phyloP scores from a whole-genome alignment of 2,888 invertebrate genomes.

The Agriopis marginaria region DNA sequence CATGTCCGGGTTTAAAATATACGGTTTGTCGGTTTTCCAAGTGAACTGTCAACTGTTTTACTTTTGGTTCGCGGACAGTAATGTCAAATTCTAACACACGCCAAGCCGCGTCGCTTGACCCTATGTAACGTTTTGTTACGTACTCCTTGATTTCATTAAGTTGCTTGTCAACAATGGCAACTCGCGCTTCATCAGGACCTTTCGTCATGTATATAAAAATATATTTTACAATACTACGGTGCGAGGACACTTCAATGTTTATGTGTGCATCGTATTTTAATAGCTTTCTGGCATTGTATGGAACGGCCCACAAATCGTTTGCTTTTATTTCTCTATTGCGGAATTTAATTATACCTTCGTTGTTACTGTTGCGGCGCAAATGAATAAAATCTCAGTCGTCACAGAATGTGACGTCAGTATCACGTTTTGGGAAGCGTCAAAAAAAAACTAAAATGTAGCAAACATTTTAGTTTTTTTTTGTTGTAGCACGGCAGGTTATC shows the following conservation, averaged over 20 bases:
- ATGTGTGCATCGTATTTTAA: slow-evolving; percentile 1
- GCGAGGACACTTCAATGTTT: slow-evolving; percentile 15
- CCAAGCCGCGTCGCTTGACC: slow-evolving; percentile 24
- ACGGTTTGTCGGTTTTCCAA: background rate
- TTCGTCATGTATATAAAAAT: slow-evolving; percentile 17
- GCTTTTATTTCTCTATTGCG: background rate
- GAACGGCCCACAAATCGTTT: background rate
- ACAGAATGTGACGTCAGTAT: slow-evolving; percentile 8
- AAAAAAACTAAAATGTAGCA: too few relatives aligned
- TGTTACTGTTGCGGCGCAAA: slow-evolving; percentile 14
- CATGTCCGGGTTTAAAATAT: too few relatives aligned
- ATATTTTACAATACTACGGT: background rate
- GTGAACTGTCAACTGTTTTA: slow-evolving; percentile 1
- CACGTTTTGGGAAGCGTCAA: slow-evolving; percentile 17
- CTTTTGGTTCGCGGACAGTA: slow-evolving; percentile 22
- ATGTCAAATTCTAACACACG: slow-evolving; percentile 19
- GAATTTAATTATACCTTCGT: slow-evolving; percentile 3
- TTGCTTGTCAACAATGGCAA: background rate
- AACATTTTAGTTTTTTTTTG: slow-evolving; percentile 8
- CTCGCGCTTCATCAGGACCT: slow-evolving; percentile 17
- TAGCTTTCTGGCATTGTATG: background rate
- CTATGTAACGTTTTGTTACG: slow-evolving; percentile 19
- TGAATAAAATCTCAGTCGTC: slow-evolving; percentile 3
- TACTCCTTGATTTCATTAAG: background rate
- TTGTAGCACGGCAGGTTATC: slow-evolving; percentile 14